phyloP scores from a whole-genome alignment of 2,113 vertebrate species.

The Guaruba guarouba region DNA sequence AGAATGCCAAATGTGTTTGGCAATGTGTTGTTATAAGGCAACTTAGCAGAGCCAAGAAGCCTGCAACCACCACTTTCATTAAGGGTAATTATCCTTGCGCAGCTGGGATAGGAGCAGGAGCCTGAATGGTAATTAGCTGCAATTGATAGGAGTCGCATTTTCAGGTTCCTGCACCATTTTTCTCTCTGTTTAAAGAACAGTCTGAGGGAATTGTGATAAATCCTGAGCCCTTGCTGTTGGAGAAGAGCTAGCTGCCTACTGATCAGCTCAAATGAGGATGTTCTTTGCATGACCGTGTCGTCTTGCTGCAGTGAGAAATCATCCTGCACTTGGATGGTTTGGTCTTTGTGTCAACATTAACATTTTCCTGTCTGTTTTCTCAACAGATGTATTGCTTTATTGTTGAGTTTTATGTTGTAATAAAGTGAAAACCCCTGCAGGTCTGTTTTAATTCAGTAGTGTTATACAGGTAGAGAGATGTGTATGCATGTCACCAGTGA shows the following conservation, averaged over 20 bases:
- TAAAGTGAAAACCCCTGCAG: background rate
- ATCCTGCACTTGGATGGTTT: background rate
- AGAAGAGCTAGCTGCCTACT: background rate
- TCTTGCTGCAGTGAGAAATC: constrained; percentile 2
- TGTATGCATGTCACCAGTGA: background rate
- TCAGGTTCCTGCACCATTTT: constrained; percentile 23
- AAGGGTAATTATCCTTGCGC: constrained; percentile 56
- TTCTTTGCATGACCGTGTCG: background rate
- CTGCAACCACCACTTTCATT: constrained; percentile 56
- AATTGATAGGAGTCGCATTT: constrained; percentile 19
- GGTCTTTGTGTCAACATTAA: background rate
- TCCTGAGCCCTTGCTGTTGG: background rate
- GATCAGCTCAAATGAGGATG: background rate
- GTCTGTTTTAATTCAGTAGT: background rate
- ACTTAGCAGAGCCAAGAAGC: constrained; percentile 46
- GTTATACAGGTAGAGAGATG: background rate
- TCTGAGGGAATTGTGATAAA: background rate
- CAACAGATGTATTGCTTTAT: background rate
- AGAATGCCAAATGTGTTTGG: constrained; percentile 45
- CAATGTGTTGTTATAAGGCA: constrained; percentile 12
- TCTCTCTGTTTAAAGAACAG: constrained; percentile 12
- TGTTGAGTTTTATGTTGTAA: background rate
- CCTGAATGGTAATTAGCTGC: constrained; percentile 57
- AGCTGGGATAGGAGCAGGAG: constrained; percentile 40
- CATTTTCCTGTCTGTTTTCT: background rate